These are phyloP conservation scores for Eubasilissa splendida DNA, from an alignment of 2,888 invertebrate species.

Conservation along the genomic window DNA sequence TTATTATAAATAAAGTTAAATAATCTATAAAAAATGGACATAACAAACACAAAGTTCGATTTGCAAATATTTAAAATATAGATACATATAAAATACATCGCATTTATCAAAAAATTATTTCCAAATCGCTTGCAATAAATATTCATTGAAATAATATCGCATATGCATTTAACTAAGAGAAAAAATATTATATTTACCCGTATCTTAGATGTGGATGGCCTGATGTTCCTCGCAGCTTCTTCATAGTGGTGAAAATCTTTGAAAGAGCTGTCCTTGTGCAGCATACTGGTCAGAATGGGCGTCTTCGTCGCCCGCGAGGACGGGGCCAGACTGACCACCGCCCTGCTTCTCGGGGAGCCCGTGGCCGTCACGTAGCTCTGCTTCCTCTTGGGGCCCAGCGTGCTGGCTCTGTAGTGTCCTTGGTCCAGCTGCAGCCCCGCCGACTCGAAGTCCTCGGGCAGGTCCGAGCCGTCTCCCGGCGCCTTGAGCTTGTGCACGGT, in stretches of 20 bases:
- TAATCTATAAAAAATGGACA: too few relatives aligned
- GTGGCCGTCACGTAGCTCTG: conserved; percentile 66
- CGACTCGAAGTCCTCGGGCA: too few relatives aligned
- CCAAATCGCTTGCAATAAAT: too few relatives aligned
- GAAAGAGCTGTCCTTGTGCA: conserved; percentile 48
- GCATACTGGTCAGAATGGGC: not conserved
- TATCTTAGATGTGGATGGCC: conserved; percentile 29
- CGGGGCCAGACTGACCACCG: conserved; percentile 64
- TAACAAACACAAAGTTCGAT: too few relatives aligned
- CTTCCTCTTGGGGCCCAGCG: conserved; percentile 56
- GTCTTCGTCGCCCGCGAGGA: conserved; percentile 63
- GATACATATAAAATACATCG: too few relatives aligned
- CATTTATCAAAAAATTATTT: too few relatives aligned
- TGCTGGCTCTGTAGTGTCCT: not conserved
- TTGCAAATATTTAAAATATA: too few relatives aligned
- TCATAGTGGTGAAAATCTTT: conserved; percentile 52
- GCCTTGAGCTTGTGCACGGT: not conserved
- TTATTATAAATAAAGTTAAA: too few relatives aligned
- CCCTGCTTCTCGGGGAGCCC: conserved; percentile 70
- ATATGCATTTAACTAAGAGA: not conserved
- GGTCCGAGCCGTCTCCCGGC: not conserved
- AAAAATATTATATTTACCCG: conserved; percentile 48
- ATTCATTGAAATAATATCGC: not conserved
- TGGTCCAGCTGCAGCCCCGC: not conserved
- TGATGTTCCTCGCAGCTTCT: not conserved